These are phyloP conservation scores for Ophioninae sp. DNA, from an alignment of 2,888 invertebrate species.

Conservation along the genomic window DNA sequence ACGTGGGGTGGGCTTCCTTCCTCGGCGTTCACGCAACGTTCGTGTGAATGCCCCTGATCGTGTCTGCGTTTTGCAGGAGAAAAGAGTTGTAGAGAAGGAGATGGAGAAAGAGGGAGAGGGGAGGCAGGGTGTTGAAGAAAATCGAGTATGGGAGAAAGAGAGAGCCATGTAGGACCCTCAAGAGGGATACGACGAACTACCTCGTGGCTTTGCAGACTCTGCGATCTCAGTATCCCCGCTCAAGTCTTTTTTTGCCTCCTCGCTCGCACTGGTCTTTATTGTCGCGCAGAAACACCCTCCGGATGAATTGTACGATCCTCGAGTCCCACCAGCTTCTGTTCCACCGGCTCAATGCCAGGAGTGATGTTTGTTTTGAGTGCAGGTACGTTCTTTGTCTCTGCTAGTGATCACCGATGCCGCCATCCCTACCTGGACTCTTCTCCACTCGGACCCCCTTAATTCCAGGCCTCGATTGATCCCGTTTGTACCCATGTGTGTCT, in stretches of 20 bases:
- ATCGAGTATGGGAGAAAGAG: neutral
- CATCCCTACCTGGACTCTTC: constrained; percentile 43
- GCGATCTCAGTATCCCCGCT: constrained; percentile 43
- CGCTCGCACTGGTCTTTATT: constrained; percentile 42
- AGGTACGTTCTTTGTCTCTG: constrained; percentile 78
- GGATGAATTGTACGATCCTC: constrained; percentile 57
- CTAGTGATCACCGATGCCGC: constrained; percentile 66
- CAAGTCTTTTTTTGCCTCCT: constrained; percentile 12
- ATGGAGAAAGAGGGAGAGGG: constrained; percentile 56
- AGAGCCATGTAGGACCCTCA: constrained; percentile 8
- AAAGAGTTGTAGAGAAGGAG: too few species aligned
- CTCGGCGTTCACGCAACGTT: constrained; percentile 71
- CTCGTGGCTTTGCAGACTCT: constrained; percentile 39
- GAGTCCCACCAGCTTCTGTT: constrained; percentile 31
- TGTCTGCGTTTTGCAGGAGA: constrained; percentile 28
- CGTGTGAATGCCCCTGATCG: constrained; percentile 75
- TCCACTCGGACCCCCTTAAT: constrained; percentile 45
- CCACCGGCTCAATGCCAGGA: constrained; percentile 60
- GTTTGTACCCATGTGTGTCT: neutral
- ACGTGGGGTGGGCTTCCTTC: constrained; percentile 67
- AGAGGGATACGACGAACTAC: constrained; percentile 30
- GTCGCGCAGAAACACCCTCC: constrained; percentile 55
- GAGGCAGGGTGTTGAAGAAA: neutral
- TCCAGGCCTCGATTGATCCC: constrained; percentile 42
- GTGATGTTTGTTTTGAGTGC: constrained; percentile 79